These are phyloP conservation scores for Alexandromys fortis DNA, from an alignment of 2,113 vertebrate genomes.

Conservation along the genomic window DNA sequence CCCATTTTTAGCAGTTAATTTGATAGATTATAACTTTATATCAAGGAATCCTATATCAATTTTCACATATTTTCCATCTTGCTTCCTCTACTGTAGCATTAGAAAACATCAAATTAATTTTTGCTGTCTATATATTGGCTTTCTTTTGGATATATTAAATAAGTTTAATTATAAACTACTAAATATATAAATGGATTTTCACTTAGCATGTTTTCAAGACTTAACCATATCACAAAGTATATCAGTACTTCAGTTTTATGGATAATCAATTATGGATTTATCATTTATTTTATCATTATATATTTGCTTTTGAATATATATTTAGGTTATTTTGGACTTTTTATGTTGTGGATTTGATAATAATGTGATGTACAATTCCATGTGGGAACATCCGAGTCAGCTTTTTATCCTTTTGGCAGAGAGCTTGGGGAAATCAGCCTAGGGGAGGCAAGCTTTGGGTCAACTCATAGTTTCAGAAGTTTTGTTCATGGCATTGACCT, in stretches of 20 bases:
- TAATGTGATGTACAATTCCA: background rate
- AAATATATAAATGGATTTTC: background rate
- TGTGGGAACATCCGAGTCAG: background rate
- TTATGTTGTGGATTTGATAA: background rate
- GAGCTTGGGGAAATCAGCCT: background rate
- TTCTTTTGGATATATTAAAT: background rate
- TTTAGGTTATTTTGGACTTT: background rate
- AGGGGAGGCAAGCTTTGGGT: background rate
- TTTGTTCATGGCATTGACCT: background rate
- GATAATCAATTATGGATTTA: background rate
- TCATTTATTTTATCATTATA: background rate
- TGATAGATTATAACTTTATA: background rate
- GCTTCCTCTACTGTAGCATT: rapidly evolving
- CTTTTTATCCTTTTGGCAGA: background rate
- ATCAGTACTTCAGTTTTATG: background rate
- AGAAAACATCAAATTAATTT: background rate
- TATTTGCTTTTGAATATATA: background rate
- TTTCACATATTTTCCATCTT: background rate
- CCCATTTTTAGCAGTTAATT: background rate
- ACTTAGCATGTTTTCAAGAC: background rate
- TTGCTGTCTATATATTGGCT: background rate
- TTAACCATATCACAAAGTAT: background rate
- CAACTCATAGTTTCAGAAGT: background rate
- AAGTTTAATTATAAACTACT: background rate
- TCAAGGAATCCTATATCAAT: background rate